A percentile compares a stretch with the other conserved stretches of the same genome.
Conservation (phyloP, 1,140 invertebrate species). For the Leptinotarsa undecemlineata region DNA sequence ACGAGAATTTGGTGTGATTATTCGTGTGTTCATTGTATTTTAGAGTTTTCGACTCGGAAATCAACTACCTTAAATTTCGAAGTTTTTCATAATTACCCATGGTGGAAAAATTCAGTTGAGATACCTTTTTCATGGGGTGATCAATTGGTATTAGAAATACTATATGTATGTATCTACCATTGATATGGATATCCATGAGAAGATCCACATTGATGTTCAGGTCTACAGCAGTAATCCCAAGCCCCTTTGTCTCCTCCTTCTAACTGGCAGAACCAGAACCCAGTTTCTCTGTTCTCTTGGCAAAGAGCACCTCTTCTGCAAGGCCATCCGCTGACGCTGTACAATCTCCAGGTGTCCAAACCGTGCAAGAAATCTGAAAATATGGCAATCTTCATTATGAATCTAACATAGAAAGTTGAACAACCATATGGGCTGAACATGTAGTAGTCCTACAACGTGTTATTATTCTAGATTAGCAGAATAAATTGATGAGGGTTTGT, state of each 20-base stretch:
- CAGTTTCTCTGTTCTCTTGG: conserved; percentile 69
- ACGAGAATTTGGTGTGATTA: too few relatives aligned
- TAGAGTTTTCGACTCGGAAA: too few relatives aligned
- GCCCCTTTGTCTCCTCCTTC: conserved; percentile 69
- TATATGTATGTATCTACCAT: conserved; percentile 60
- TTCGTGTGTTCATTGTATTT: too few relatives aligned
- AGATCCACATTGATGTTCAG: conserved; percentile 79
- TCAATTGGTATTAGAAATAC: neutral
- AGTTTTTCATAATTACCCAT: too few relatives aligned
- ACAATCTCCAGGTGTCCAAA: conserved; percentile 64
- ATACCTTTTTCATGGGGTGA: too few relatives aligned
- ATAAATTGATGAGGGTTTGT: too few relatives aligned
- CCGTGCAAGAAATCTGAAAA: conserved; percentile 35
- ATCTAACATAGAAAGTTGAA: too few relatives aligned
- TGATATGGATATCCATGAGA: conserved; percentile 76
- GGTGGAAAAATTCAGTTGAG: too few relatives aligned
- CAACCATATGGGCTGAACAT: too few relatives aligned
- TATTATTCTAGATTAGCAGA: too few relatives aligned
- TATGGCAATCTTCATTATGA: neutral
- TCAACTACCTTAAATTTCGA: too few relatives aligned
- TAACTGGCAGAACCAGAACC: conserved; percentile 78
- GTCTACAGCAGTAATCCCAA: conserved; percentile 82
- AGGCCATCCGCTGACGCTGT: conserved; percentile 76
- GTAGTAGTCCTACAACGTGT: too few relatives aligned
- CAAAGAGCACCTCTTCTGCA: conserved; percentile 73